Percentiles rank a stretch among this genome's conserved stretches.
These are phyloP conservation scores for Lipophrys pholis DNA, from an alignment of 2,113 vertebrate species.

Conservation along the genomic window DNA sequence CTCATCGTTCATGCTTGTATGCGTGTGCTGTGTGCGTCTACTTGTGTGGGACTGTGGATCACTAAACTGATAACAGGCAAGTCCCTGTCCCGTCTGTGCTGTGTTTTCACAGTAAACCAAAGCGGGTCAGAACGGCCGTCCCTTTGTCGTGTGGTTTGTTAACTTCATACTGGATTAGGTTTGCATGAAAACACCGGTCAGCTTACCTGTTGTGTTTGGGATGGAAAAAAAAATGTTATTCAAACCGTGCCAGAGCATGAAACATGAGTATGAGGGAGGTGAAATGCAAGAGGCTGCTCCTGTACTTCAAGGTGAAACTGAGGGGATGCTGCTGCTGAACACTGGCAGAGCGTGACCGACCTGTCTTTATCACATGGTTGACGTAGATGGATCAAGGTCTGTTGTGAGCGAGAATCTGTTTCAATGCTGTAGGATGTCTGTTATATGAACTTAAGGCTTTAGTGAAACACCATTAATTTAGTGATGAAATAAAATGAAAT, in stretches of 20 bases:
- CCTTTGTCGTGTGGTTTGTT: slow-evolving; percentile 8
- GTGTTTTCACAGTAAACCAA: slow-evolving; percentile 45
- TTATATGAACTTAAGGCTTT: slow-evolving; percentile 17
- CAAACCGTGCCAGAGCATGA: slow-evolving; percentile 53
- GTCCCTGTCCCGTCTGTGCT: neutral
- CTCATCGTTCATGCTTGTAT: neutral
- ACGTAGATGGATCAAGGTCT: slow-evolving; percentile 29
- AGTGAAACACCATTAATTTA: neutral
- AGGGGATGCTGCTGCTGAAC: slow-evolving; percentile 4
- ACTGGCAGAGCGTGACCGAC: slow-evolving; percentile 28
- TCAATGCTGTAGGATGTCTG: slow-evolving; percentile 9
- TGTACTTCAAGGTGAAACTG: slow-evolving; percentile 56
- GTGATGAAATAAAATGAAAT: too few relatives aligned
- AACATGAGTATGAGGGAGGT: slow-evolving; percentile 44
- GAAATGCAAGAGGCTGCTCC: slow-evolving; percentile 36
- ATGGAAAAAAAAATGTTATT: slow-evolving; percentile 66
- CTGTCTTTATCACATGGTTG: slow-evolving; percentile 32
- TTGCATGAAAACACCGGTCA: slow-evolving; percentile 11
- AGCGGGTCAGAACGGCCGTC: slow-evolving; percentile 40
- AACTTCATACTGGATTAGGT: slow-evolving; percentile 16
- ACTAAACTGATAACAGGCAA: neutral
- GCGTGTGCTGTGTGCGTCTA: neutral
- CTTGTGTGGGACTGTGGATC: too few relatives aligned
- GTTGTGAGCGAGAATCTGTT: slow-evolving; percentile 13
- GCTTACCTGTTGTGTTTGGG: slow-evolving; percentile 38